phyloP scores from a whole-genome alignment of 2,113 vertebrate genomes.

The Actinemys pallida region DNA sequence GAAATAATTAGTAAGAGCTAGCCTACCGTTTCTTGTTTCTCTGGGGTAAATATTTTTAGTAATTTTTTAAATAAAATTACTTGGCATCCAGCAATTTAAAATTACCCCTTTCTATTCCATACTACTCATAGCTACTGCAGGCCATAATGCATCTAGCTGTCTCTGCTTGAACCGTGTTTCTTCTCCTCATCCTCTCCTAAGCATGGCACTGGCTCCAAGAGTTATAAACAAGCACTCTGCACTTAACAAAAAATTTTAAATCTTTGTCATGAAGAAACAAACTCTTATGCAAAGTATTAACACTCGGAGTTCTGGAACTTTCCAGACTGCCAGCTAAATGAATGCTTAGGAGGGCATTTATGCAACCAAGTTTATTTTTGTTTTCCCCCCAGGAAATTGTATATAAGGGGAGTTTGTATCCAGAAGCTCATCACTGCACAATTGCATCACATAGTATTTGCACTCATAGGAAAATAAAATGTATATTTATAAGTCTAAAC shows the following conservation, averaged over 20 bases:
- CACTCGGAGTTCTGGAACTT: slow-evolving; percentile 1
- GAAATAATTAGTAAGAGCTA: background rate
- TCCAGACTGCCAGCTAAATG: background rate
- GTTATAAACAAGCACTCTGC: background rate
- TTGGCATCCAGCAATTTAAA: background rate
- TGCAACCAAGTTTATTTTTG: background rate
- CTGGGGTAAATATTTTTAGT: background rate
- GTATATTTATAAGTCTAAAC: background rate
- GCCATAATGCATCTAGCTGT: background rate
- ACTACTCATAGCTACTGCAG: background rate
- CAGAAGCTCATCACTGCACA: background rate
- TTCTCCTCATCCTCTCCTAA: slow-evolving; percentile 14
- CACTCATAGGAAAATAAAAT: background rate
- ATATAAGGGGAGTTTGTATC: background rate
- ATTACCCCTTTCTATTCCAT: background rate
- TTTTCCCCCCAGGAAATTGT: slow-evolving; percentile 20
- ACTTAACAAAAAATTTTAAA: background rate
- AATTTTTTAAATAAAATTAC: background rate
- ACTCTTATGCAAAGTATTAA: background rate
- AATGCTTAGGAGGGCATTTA: background rate
- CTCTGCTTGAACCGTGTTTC: background rate
- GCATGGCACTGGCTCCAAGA: slow-evolving; percentile 1
- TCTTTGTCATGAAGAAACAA: slow-evolving; percentile 42
- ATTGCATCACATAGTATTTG: background rate
- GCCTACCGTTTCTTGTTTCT: background rate